These are phyloP conservation scores for Alethe castanea DNA, from an alignment of 2,113 vertebrate species.

Conservation along the genomic window DNA sequence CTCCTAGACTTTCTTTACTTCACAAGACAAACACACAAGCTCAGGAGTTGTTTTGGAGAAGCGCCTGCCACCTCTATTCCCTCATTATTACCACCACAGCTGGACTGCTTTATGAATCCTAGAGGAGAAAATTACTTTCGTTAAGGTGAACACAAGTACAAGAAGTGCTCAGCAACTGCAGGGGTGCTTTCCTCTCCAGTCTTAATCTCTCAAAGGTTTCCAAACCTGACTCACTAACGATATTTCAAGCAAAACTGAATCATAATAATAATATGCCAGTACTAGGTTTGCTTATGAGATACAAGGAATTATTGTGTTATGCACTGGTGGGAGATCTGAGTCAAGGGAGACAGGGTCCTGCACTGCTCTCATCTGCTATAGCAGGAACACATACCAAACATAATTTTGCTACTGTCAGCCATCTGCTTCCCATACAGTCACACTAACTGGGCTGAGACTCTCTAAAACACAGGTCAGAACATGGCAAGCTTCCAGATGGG, in stretches of 20 bases:
- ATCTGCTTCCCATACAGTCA: neutral
- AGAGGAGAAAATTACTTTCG: neutral
- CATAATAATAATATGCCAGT: neutral
- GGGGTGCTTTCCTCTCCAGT: neutral
- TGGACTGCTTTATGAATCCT: neutral
- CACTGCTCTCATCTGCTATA: neutral
- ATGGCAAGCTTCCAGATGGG: neutral
- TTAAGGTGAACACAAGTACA: neutral
- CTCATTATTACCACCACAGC: neutral
- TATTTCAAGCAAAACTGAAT: neutral
- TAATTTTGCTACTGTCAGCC: neutral
- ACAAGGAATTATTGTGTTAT: neutral
- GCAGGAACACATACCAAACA: neutral
- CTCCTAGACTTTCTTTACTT: neutral
- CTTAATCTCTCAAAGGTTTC: neutral
- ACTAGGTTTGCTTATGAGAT: neutral
- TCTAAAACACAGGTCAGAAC: neutral
- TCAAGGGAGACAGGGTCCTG: neutral
- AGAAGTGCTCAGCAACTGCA: neutral
- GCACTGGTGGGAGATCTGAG: neutral
- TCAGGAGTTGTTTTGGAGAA: neutral
- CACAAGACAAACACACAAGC: neutral
- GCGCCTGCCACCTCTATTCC: neutral
- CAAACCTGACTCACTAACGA: neutral
- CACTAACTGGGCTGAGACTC: neutral